phyloP scores from a whole-genome alignment of 2,797 vertebrate species.

The Hippoglossus hippoglossus region DNA sequence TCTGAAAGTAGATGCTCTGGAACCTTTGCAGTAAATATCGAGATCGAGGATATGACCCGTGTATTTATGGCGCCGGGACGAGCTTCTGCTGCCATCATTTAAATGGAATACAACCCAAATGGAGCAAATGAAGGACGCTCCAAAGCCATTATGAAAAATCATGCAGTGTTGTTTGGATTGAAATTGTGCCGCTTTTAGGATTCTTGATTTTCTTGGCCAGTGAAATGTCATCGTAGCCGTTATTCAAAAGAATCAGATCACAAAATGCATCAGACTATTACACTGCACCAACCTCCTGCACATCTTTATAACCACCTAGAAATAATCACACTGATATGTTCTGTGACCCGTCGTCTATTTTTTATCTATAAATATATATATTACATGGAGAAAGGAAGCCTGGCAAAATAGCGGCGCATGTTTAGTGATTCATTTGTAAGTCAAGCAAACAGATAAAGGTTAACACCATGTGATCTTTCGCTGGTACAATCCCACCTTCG shows the following conservation, averaged over 20 bases:
- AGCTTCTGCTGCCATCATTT: conserved; percentile 28
- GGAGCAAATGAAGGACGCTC: conserved; percentile 56
- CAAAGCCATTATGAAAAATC: conserved; percentile 37
- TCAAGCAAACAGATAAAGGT: not conserved
- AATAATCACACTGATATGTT: not conserved
- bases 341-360: not conserved
- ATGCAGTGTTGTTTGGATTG: conserved; percentile 27
- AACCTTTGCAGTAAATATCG: conserved; percentile 26
- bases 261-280: too few relatives aligned
- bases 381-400: not conserved
- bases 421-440: not conserved
- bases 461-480: not conserved
- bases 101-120: conserved; percentile 51
- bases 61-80: conserved; percentile 12
- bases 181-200: conserved; percentile 22
- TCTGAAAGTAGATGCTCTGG: not conserved
- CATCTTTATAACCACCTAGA: not conserved
- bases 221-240: too few relatives aligned
- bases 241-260: too few relatives aligned
- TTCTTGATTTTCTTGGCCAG: not conserved
- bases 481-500: not conserved
- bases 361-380: not conserved
- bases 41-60: conserved; percentile 19
- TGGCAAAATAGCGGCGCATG: not conserved
- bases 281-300: too few relatives aligned